phyloP scores from a whole-genome alignment of 2,113 vertebrate genomes.

The Lagopus leucura region DNA sequence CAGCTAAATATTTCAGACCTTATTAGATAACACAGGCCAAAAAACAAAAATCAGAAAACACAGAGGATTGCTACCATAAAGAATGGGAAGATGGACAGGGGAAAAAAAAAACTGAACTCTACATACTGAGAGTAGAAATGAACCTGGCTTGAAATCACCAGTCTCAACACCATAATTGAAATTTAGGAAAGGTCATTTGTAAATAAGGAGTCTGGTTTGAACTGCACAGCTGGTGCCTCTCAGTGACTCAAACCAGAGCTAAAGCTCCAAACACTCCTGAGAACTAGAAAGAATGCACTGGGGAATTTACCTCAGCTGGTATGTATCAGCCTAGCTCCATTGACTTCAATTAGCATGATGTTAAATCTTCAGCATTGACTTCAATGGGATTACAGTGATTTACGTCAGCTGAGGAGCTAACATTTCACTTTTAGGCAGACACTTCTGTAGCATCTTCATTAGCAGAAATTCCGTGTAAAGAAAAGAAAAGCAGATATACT shows the following conservation, averaged over 20 bases:
- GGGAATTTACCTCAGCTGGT: conserved; percentile 71
- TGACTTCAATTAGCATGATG: conserved; percentile 66
- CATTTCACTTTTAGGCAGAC: conserved; percentile 32
- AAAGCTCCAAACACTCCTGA: not conserved
- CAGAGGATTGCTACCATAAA: not conserved
- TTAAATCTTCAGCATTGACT: conserved; percentile 60
- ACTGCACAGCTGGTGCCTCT: conserved; percentile 40
- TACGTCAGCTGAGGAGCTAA: conserved; percentile 43
- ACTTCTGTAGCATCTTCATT: conserved; percentile 35
- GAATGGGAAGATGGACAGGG: not conserved
- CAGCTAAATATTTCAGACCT: conserved; percentile 67
- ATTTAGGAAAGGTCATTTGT: conserved; percentile 50
- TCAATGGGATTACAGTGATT: conserved; percentile 69
- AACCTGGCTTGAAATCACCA: conserved; percentile 12
- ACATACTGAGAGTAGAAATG: conserved; percentile 3
- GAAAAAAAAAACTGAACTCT: not conserved
- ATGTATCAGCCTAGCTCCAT: conserved; percentile 56
- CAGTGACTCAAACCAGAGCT: not conserved
- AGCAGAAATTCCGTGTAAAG: not conserved
- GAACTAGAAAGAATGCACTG: not conserved
- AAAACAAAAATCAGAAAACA: conserved; percentile 48
- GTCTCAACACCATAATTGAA: conserved; percentile 2
- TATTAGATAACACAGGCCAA: conserved; percentile 59
- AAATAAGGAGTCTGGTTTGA: conserved; percentile 33
- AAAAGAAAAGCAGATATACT: not conserved